Base-by-base conservation (phyloP, 2,888 invertebrate genomes). In the Tryphoninae sp. region DNA sequence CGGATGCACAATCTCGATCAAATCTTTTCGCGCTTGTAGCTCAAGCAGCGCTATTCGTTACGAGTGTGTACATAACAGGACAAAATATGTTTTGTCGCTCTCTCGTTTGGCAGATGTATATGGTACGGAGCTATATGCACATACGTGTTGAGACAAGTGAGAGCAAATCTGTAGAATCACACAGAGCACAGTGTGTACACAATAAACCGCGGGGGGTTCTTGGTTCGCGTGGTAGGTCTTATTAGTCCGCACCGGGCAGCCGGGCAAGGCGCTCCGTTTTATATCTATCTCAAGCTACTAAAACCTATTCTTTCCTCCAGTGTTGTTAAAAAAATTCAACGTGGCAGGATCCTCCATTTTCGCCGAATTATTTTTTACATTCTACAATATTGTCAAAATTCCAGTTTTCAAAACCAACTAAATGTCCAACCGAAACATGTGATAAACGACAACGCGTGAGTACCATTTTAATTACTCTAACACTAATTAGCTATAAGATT, bases 221-320 rank as follows among this genome's bases (percentile, higher is more conserved):
- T 73, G 72, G 62, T 79, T 83, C 81, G 79, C 59, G 26, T 64
- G 58, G 58, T 82, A 79, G 74, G 78, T 78, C 83, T 87, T 89
- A 89, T 89, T 86, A 89, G 89, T 89, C 85, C 61, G 81, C 80
- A 84, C 76, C 82, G 82, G 81, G 84, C 89, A 86, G 86, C 84
- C 86, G 88, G 83, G 86, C 86, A 86, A 86, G 85, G 85, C 84
- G 86, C 84, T 87, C 82, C 78, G 6, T 33, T 65, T 76, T 61
- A 69, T 64, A 58, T 55, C 22, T 45, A 16, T 75, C 74, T 68
- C 58, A 2, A 62, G 3, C 64, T 45, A 73, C 26, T 16, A 45
- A 58, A 65, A 68, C 3, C 45, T 9, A 45, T 2, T 33, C 33
- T 33, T 19, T 55, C n/a, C 16, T 8, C 3, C 0, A 55, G 11